A percentile compares a stretch with the other conserved stretches of the same genome.
These are phyloP conservation scores for Champsocephalus esox DNA, from an alignment of 2,797 vertebrate genomes.

Conservation along the genomic window DNA sequence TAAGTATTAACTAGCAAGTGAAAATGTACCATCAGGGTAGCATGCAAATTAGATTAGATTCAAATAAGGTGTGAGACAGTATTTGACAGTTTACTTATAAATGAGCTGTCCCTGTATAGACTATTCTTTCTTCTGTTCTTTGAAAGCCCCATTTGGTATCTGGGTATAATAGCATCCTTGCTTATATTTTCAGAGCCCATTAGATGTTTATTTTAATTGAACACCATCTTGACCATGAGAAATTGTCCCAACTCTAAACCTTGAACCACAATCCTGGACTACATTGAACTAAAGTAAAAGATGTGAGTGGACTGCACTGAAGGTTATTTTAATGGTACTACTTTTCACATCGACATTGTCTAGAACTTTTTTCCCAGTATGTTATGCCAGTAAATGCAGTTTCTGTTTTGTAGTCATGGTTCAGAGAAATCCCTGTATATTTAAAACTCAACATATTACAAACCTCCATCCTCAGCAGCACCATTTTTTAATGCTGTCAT, in stretches of 20 bases:
- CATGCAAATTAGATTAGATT: not conserved
- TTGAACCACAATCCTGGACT: constrained; percentile 11
- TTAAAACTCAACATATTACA: constrained; percentile 45
- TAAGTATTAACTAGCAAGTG: not conserved
- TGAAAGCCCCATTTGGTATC: not conserved
- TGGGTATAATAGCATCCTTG: not conserved
- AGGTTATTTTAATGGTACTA: not conserved
- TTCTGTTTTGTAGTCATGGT: constrained; percentile 25
- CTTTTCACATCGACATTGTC: constrained; percentile 1
- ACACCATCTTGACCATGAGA: not conserved
- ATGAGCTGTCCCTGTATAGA: not conserved
- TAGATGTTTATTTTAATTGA: constrained; percentile 8
- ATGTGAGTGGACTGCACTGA: constrained; percentile 1
- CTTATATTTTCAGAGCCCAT: not conserved
- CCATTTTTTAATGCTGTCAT: constrained; percentile 40
- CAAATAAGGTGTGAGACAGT: not conserved
- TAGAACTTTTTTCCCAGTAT: constrained; percentile 1
- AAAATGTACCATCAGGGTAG: not conserved
- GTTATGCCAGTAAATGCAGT: constrained; percentile 19
- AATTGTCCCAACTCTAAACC: constrained; percentile 12
- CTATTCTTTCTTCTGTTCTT: not conserved
- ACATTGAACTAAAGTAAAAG: constrained; percentile 27
- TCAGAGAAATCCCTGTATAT: constrained; percentile 49
- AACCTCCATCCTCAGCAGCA: constrained; percentile 49
- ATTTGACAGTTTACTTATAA: not conserved